Evolutionary conservation across 2,888 invertebrate genomes (phyloP).

Genomic region (Idaea aversata): DNA sequence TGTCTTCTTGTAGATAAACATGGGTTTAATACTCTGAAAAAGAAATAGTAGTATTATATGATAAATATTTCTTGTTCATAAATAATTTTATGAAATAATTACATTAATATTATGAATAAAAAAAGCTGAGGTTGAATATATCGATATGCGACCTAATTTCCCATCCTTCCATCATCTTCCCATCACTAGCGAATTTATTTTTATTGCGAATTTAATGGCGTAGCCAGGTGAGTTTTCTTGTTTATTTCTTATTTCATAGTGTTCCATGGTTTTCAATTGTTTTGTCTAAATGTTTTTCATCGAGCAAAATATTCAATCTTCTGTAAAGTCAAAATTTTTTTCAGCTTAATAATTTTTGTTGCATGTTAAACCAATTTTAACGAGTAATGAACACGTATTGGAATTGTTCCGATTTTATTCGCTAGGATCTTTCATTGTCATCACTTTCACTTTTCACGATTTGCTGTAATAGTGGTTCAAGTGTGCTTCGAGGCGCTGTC

Average conservation of each 20-base stretch:
- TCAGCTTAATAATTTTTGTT: slow-evolving; percentile 69
- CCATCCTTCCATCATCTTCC: background rate
- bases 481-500: slow-evolving; percentile 62
- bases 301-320: slow-evolving; percentile 72
- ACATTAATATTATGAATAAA: background rate
- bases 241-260: slow-evolving; percentile 76
- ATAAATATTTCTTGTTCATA: too few species aligned
- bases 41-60: too few species aligned
- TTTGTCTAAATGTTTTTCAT: slow-evolving; percentile 76
- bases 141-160: background rate
- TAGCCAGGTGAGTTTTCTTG: slow-evolving; percentile 80
- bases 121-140: slow-evolving; percentile 3
- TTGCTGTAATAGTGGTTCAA: slow-evolving; percentile 66
- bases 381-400: slow-evolving; percentile 80
- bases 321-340: slow-evolving; percentile 75
- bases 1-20: too few species aligned
- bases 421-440: slow-evolving; percentile 78
- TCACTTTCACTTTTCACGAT: slow-evolving; percentile 79
- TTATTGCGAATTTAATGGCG: slow-evolving; percentile 80
- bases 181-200: slow-evolving; percentile 58
- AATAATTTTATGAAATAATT: too few species aligned
- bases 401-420: slow-evolving; percentile 78
- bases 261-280: slow-evolving; percentile 77
- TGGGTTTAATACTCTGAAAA: too few species aligned
- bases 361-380: slow-evolving; percentile 65